phyloP scores from a whole-genome alignment of 2,113 vertebrate species.

The Sylvilagus bachmani region DNA sequence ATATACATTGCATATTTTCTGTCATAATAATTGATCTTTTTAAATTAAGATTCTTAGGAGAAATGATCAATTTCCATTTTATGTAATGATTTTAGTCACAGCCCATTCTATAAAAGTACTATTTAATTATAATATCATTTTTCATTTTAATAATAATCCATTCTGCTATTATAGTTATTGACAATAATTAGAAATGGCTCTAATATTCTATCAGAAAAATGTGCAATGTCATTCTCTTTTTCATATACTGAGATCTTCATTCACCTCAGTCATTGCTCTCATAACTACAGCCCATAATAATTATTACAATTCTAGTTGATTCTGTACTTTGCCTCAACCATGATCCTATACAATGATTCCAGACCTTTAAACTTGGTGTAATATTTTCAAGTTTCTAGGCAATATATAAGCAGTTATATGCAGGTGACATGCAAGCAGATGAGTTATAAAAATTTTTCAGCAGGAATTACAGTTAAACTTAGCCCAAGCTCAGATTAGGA shows the following conservation, averaged over 20 bases:
- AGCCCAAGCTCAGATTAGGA: background rate
- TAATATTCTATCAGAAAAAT: slow-evolving; percentile 31
- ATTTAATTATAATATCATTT: slow-evolving; percentile 18
- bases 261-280: background rate
- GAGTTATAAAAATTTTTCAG: background rate
- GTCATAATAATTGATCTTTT: slow-evolving; percentile 55
- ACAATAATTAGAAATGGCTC: slow-evolving; percentile 44
- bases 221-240: background rate
- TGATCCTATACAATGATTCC: background rate
- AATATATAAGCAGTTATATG: background rate
- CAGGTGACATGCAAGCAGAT: background rate
- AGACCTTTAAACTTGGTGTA: background rate
- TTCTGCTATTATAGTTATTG: background rate
- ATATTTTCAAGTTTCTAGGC: slow-evolving; percentile 18
- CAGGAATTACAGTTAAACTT: background rate
- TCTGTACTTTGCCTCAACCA: slow-evolving; percentile 23
- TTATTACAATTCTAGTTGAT: background rate
- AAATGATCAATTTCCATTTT: slow-evolving; percentile 49
- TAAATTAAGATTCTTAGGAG: slow-evolving; percentile 5
- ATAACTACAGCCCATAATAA: background rate
- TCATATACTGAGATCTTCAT: background rate
- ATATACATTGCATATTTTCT: slow-evolving; percentile 36
- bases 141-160: background rate
- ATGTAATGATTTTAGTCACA: slow-evolving; percentile 20
- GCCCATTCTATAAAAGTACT: slow-evolving; percentile 7